phyloP scores from a whole-genome alignment of 1,140 invertebrate genomes.

The Tenebrio molitor region DNA sequence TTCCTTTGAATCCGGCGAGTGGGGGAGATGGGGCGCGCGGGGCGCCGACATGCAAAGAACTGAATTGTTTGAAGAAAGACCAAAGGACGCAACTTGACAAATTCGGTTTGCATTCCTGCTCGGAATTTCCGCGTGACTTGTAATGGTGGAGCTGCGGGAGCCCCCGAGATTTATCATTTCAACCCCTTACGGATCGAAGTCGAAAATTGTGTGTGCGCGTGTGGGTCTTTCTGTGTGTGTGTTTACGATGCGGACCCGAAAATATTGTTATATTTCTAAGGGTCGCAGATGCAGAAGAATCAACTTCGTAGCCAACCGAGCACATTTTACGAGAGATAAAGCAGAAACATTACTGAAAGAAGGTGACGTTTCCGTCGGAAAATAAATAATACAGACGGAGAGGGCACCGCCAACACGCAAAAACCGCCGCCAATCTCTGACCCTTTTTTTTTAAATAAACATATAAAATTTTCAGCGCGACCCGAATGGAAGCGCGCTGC shows the following conservation, averaged over 20 bases:
- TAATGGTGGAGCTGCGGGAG: slow-evolving; percentile 50
- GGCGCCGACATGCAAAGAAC: slow-evolving; percentile 40
- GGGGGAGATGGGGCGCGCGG: not conserved
- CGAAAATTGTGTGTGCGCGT: not conserved
- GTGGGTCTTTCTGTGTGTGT: no score
- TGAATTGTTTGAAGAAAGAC: slow-evolving; percentile 48
- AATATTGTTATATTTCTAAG: slow-evolving; percentile 50
- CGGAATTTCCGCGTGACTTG: slow-evolving; percentile 56
- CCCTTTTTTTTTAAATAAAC: slow-evolving; percentile 34
- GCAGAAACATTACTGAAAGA: slow-evolving; percentile 55
- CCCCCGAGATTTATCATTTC: slow-evolving; percentile 53
- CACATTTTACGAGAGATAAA: slow-evolving; percentile 59
- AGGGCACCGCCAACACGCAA: slow-evolving; percentile 30
- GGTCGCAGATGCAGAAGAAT: slow-evolving; percentile 49
- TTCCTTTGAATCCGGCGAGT: slow-evolving; percentile 22
- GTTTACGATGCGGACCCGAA: slow-evolving; percentile 40
- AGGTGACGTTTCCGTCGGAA: slow-evolving; percentile 52
- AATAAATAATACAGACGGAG: slow-evolving; percentile 47
- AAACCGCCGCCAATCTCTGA: slow-evolving; percentile 7
- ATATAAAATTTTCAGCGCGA: slow-evolving; percentile 26
- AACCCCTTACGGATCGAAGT: slow-evolving; percentile 40
- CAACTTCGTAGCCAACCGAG: slow-evolving; percentile 46
- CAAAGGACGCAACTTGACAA: slow-evolving; percentile 54
- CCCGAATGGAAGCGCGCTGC: not conserved
- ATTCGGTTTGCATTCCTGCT: slow-evolving; percentile 57